Conservation (phyloP, 2,113 vertebrate species). For the Turnix velox region DNA sequence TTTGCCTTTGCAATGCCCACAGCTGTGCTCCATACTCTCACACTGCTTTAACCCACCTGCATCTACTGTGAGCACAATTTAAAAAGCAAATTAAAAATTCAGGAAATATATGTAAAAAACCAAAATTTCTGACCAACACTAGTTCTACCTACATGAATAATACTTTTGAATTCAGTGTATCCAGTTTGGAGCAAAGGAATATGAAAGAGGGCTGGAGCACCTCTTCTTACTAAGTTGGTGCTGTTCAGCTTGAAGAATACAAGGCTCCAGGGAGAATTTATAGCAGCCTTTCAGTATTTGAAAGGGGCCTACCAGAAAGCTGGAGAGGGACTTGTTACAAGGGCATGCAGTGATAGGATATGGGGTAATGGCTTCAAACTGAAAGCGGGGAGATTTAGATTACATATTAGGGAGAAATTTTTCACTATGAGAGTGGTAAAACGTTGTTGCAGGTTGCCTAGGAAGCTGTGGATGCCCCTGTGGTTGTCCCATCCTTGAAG, state of each 20-base stretch:
- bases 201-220: not conserved
- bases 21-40: not conserved
- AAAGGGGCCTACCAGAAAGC: not conserved
- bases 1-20: not conserved
- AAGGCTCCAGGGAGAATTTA: not conserved
- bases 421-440: not conserved
- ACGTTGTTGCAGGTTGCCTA: not conserved
- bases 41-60: not conserved
- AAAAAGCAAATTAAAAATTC: not conserved
- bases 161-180: rapidly evolving
- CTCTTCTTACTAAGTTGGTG: not conserved
- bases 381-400: not conserved
- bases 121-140: not conserved
- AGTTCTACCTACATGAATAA: not conserved
- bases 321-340: not conserved
- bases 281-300: not conserved
- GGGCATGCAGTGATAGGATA: not conserved
- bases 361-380: not conserved
- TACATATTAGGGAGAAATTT: not conserved
- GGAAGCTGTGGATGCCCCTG: not conserved
- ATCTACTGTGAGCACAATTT: not conserved
- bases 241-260: not conserved
- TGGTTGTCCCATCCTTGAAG: not conserved
- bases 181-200: not conserved
- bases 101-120: not conserved